Percentiles rank a stretch among this genome's conserved stretches.
Conservation (phyloP, 2,888 invertebrate genomes). For the Sisyra nigra region DNA sequence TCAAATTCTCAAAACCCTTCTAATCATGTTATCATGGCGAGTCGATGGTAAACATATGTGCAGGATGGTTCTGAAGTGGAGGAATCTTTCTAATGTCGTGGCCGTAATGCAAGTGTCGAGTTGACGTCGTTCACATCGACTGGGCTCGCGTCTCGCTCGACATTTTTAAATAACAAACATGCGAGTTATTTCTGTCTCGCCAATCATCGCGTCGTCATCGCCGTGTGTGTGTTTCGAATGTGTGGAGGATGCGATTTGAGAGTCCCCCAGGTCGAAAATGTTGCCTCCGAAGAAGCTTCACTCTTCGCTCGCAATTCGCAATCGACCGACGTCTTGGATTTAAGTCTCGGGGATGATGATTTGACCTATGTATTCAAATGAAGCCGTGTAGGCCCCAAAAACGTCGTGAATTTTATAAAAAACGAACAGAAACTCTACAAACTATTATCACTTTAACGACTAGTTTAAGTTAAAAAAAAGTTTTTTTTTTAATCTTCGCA, state of each 20-base stretch:
- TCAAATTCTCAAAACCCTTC: too few species aligned
- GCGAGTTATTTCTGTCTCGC: background rate
- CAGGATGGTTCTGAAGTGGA: too few species aligned
- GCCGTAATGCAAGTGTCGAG: too few species aligned
- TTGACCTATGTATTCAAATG: conserved; percentile 34
- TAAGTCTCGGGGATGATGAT: conserved; percentile 55
- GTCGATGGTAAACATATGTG: too few species aligned
- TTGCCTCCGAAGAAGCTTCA: conserved; percentile 26
- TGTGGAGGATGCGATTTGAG: too few species aligned
- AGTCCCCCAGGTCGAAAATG: too few species aligned
- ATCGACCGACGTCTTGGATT: conserved; percentile 87
- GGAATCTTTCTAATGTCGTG: too few species aligned
- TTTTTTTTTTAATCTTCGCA: conserved; percentile 15
- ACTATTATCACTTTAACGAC: conserved; percentile 12
- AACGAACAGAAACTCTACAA: too few species aligned
- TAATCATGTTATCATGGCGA: too few species aligned
- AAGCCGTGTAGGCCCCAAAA: conserved; percentile 31
- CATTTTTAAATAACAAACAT: background rate
- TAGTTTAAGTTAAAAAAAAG: conserved; percentile 12
- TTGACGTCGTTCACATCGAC: background rate
- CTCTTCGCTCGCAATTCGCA: conserved; percentile 82
- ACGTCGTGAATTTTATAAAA: conserved; percentile 21
- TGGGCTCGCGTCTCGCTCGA: background rate
- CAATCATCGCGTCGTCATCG: background rate
- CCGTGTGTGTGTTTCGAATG: too few species aligned